Percentiles rank a stretch among this genome's conserved stretches.
These are phyloP conservation scores for Helarctos malayanus DNA, from an alignment of 2,797 vertebrate species.

Conservation along the genomic window DNA sequence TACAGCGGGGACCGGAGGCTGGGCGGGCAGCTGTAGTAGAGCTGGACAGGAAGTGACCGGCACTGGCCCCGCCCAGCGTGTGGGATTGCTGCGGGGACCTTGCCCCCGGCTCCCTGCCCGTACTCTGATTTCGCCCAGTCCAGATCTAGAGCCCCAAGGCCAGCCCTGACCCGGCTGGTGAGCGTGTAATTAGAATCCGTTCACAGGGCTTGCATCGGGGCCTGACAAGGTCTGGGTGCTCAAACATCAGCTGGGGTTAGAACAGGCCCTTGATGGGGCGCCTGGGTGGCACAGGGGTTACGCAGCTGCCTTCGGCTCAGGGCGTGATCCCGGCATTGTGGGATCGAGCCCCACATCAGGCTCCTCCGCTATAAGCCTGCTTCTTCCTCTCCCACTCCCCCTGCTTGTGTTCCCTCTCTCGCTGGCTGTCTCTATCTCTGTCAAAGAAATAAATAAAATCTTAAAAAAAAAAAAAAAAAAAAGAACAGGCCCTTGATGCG, in stretches of 20 bases:
- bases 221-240: accelerated
- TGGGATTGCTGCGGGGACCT: background rate
- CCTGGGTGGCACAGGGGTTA: no score
- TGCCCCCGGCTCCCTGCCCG: no score
- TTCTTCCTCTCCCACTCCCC: no score
- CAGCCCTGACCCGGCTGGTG: background rate
- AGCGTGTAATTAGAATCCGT: background rate
- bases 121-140: background rate
- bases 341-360: no score
- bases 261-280: background rate
- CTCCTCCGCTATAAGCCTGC: no score
- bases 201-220: background rate
- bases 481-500: background rate
- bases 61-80: no score
- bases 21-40: accelerated
- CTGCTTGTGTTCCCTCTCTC: no score
- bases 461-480: no score
- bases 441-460: no score
- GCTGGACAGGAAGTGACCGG: background rate
- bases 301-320: no score
- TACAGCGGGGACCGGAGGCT: background rate
- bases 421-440: no score
- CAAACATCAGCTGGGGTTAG: background rate
- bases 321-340: no score
- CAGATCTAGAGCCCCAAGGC: background rate